Conservation (phyloP, 2,888 invertebrate species). For the Taphrorychus bicolor region DNA sequence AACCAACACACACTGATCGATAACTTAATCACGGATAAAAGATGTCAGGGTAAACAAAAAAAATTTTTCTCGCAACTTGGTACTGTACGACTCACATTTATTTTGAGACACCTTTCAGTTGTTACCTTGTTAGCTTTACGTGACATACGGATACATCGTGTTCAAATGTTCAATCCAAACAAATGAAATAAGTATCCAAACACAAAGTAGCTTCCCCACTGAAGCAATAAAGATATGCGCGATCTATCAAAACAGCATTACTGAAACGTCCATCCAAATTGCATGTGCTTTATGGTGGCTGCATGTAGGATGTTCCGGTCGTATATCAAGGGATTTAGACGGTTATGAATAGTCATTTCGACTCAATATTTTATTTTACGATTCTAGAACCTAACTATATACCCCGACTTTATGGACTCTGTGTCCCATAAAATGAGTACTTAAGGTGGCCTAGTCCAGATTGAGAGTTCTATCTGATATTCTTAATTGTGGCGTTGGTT, state of each 20-base stretch:
- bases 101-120: no score
- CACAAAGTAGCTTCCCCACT: not conserved
- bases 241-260: slow-evolving; percentile 33
- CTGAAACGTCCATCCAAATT: slow-evolving; percentile 28
- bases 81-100: no score
- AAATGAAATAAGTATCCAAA: not conserved
- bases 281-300: slow-evolving; percentile 19
- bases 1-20: no score
- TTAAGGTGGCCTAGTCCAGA: not conserved
- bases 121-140: no score
- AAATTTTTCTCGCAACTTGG: no score
- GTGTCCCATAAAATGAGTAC: slow-evolving; percentile 15
- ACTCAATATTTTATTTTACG: slow-evolving; percentile 32
- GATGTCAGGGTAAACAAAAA: no score
- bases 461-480: not conserved
- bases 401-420: slow-evolving; percentile 17
- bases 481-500: not conserved
- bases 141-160: no score
- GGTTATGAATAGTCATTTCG: slow-evolving; percentile 30
- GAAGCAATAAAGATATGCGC: slow-evolving; percentile 21
- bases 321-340: slow-evolving; percentile 27
- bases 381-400: slow-evolving; percentile 22
- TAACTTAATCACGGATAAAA: no score
- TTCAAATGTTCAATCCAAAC: no score
- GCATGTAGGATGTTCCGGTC: slow-evolving; percentile 25